Evolutionary conservation across 2,113 vertebrate species (phyloP).

Genomic region (Garra rufa): DNA sequence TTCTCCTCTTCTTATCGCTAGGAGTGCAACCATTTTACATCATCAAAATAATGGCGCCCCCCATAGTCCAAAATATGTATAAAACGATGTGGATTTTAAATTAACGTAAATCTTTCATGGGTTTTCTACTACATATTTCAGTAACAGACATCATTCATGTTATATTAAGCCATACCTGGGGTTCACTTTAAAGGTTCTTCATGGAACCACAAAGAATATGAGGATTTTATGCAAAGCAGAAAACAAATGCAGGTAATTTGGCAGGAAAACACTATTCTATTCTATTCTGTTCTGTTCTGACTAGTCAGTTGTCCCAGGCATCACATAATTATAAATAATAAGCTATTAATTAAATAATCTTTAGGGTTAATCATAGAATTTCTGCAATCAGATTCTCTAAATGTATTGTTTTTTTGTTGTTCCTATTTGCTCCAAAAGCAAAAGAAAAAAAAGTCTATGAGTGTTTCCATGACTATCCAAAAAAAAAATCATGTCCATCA

Average conservation of each 20-base stretch:
- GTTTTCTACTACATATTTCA: too few relatives aligned
- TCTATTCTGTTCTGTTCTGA: background rate
- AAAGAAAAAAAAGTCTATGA: background rate
- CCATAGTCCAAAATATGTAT: too few relatives aligned
- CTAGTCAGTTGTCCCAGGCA: background rate
- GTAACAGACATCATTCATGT: too few relatives aligned
- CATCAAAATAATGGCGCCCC: too few relatives aligned
- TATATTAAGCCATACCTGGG: too few relatives aligned
- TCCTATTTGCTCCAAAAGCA: background rate
- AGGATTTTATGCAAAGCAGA: background rate
- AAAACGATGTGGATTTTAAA: too few relatives aligned
- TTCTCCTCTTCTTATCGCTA: too few relatives aligned
- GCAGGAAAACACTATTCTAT: background rate
- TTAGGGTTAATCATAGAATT: background rate
- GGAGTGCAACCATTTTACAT: too few relatives aligned
- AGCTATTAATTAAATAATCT: too few relatives aligned
- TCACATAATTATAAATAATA: background rate
- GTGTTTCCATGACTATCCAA: background rate
- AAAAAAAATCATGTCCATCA: background rate
- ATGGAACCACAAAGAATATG: background rate
- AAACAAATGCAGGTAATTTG: background rate
- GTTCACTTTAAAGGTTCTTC: background rate
- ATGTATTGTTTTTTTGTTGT: too few relatives aligned
- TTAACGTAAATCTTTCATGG: too few relatives aligned
- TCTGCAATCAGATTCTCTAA: background rate